Conservation (phyloP, 2,797 vertebrate genomes). For the Semotilus atromaculatus region DNA sequence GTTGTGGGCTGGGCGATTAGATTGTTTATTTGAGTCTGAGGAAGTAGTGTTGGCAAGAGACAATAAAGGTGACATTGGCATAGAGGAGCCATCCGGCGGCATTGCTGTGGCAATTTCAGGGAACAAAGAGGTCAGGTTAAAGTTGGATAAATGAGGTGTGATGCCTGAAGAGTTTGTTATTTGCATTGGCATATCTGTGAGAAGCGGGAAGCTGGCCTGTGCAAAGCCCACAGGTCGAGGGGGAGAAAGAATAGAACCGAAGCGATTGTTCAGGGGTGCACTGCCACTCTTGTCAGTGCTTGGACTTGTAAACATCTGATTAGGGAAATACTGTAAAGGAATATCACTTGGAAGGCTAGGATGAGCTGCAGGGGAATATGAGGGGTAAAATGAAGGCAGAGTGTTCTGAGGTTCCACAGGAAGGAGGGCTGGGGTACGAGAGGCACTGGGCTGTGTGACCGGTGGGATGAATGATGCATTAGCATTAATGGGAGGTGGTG, state of each 20-base stretch:
- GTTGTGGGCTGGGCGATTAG: slow-evolving; percentile 97
- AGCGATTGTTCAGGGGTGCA: slow-evolving; percentile 92
- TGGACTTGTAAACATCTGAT: slow-evolving; percentile 98
- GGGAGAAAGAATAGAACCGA: slow-evolving; percentile 96
- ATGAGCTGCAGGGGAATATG: slow-evolving; percentile 97
- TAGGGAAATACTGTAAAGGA: slow-evolving; percentile 95
- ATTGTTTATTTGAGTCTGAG: slow-evolving; percentile 93
- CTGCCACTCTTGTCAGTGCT: slow-evolving; percentile 89
- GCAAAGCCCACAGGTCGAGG: slow-evolving; percentile 95
- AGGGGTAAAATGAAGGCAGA: slow-evolving; percentile 94
- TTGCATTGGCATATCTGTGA: slow-evolving; percentile 96
- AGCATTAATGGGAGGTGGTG: slow-evolving; percentile 90
- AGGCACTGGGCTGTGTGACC: slow-evolving; percentile 88
- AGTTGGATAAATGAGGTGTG: slow-evolving; percentile 93
- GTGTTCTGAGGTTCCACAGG: slow-evolving; percentile 96
- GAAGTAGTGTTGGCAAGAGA: slow-evolving; percentile 92
- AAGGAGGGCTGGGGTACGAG: slow-evolving; percentile 91
- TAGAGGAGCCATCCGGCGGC: slow-evolving; percentile 91
- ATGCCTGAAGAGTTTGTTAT: slow-evolving; percentile 90
- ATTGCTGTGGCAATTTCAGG: slow-evolving; percentile 97
- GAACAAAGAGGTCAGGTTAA: slow-evolving; percentile 96
- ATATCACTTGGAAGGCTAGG: slow-evolving; percentile 95
- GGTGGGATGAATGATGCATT: slow-evolving; percentile 97
- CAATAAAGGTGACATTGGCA: slow-evolving; percentile 94
- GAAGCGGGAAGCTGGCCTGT: slow-evolving; percentile 95